Percentiles rank a stretch among this genome's conserved stretches.
Evolutionary conservation across 2,888 invertebrate genomes (phyloP).

Genomic region (Schizaphis graminum): DNA sequence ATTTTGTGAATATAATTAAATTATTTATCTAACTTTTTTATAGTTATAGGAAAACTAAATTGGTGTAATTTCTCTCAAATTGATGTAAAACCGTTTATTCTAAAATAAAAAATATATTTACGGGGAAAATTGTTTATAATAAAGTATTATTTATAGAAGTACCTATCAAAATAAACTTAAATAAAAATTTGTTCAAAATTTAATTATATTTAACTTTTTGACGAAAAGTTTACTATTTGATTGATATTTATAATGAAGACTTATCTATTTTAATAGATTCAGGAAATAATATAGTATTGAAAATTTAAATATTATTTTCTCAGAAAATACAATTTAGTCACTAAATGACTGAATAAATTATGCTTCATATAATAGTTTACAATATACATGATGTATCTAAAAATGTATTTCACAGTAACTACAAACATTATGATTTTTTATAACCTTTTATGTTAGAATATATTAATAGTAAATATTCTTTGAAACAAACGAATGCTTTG

Average conservation of each 20-base stretch:
- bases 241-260: background rate
- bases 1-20: background rate
- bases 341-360: background rate
- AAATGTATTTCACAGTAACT: background rate
- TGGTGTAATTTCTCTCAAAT: background rate
- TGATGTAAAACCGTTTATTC: background rate
- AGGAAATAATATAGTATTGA: background rate
- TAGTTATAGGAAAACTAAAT: background rate
- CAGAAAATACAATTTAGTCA: background rate
- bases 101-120: background rate
- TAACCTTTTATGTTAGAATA: background rate
- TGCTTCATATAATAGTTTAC: background rate
- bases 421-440: background rate
- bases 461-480: background rate
- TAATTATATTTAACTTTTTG: background rate
- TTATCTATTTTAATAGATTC: background rate
- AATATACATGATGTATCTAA: background rate
- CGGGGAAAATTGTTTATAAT: no score
- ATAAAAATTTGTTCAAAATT: background rate
- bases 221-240: background rate
- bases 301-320: background rate
- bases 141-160: background rate
- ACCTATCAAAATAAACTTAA: background rate
- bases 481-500: background rate
- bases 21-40: background rate